Conservation (phyloP, 1,140 invertebrate species). For the Lordiphosa stackelbergi region DNA sequence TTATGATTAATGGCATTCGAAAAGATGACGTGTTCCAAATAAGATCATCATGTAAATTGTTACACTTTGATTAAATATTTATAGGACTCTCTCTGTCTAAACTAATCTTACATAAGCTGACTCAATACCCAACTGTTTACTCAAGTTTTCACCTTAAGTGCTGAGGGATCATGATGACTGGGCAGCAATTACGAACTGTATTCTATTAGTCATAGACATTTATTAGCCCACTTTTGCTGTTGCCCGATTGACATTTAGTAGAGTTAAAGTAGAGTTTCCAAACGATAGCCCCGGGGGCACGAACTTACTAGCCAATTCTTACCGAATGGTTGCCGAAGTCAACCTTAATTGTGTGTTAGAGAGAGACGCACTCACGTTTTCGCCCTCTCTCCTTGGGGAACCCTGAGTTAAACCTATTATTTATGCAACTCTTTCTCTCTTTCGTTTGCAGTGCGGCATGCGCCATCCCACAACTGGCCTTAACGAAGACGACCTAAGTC, state of each 20-base stretch:
- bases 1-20: too few relatives aligned
- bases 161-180: neutral
- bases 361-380: too few relatives aligned
- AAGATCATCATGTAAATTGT: too few relatives aligned
- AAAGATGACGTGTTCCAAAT: too few relatives aligned
- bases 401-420: too few relatives aligned
- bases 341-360: too few relatives aligned
- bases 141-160: too few relatives aligned
- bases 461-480: constrained; percentile 77
- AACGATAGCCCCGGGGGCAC: too few relatives aligned
- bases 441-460: constrained; percentile 76
- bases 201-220: constrained; percentile 32
- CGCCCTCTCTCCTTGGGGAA: too few relatives aligned
- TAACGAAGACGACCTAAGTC: constrained; percentile 77
- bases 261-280: constrained; percentile 20
- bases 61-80: neutral
- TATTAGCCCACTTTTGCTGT: constrained; percentile 30
- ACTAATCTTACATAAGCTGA: neutral
- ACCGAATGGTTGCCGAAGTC: too few relatives aligned
- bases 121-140: neutral
- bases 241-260: constrained; percentile 36
- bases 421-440: constrained; percentile 1
- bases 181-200: too few relatives aligned
- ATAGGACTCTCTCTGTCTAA: neutral
- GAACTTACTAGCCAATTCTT: too few relatives aligned